A percentile compares a stretch with the other conserved stretches of the same genome.
These are phyloP conservation scores for Lacerta bilineata DNA, from an alignment of 2,797 vertebrate genomes.

Conservation along the genomic window DNA sequence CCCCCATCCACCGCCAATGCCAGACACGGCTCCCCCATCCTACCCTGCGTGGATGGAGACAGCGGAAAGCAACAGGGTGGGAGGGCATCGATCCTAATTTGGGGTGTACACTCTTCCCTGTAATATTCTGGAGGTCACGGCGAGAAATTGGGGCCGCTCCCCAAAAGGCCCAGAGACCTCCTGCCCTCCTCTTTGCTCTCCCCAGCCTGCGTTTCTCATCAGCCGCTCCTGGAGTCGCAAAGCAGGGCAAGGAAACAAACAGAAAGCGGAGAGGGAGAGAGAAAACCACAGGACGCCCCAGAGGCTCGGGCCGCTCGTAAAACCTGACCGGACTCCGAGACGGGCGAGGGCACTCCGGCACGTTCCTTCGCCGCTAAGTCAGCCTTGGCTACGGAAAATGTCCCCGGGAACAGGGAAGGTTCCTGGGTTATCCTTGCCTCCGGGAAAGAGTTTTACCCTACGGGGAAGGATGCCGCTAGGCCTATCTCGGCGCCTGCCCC, in stretches of 20 bases:
- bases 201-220: conserved; percentile 14
- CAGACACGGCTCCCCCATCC: no score
- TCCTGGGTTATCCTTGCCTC: not conserved
- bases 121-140: no score
- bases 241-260: not conserved
- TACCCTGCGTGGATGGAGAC: no score
- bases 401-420: not conserved
- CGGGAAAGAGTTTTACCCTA: not conserved
- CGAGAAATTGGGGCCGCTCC: not conserved
- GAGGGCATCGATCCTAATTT: no score
- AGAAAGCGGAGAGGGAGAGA: not conserved
- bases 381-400: not conserved
- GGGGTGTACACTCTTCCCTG: no score
- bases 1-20: no score
- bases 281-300: not conserved
- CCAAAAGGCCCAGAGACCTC: not conserved
- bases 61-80: no score
- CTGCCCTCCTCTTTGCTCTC: not conserved
- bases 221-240: not conserved
- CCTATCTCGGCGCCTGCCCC: no score
- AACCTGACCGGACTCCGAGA: not conserved
- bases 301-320: not conserved
- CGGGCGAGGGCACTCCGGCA: no score
- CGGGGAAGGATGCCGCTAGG: no score
- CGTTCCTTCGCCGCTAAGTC: not conserved